Conservation (phyloP, 2,113 vertebrate genomes). For the Stegastes partitus region DNA sequence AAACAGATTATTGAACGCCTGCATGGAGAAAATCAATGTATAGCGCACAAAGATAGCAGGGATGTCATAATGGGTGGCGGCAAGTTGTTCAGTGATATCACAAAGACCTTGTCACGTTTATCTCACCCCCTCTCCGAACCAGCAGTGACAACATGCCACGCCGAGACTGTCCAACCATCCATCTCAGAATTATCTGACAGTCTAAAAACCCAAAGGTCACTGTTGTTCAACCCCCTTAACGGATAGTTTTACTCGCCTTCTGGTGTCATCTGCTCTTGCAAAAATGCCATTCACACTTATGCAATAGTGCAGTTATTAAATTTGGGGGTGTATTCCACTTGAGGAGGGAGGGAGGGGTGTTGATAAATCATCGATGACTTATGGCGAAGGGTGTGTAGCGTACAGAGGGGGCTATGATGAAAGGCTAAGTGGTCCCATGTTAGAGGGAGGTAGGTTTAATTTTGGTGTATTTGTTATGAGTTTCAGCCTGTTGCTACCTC, state of each 20-base stretch:
- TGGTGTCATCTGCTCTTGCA: conserved; percentile 19
- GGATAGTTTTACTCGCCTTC: conserved; percentile 11
- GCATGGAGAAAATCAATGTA: conserved; percentile 7
- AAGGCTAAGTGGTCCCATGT: conserved; percentile 10
- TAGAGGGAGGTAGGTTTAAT: conserved; percentile 33
- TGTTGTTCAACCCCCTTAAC: conserved; percentile 9
- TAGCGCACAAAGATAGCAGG: conserved; percentile 25
- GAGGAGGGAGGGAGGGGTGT: conserved; percentile 40
- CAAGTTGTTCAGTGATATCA: conserved; percentile 54
- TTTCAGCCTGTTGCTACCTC: conserved; percentile 15
- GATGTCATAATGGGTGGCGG: conserved; percentile 37
- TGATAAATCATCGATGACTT: conserved; percentile 59
- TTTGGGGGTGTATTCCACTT: conserved; percentile 40
- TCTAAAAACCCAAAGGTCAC: not conserved
- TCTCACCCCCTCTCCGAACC: not conserved
- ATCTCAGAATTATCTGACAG: conserved; percentile 53
- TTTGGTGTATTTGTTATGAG: not conserved
- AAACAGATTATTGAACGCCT: conserved; percentile 24
- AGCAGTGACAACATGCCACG: conserved; percentile 33
- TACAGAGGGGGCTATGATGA: conserved; percentile 7
- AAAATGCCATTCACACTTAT: conserved; percentile 18
- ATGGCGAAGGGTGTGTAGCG: conserved; percentile 9
- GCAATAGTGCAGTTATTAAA: conserved; percentile 38
- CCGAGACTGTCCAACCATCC: conserved; percentile 25
- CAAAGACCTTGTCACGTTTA: conserved; percentile 21